These are phyloP conservation scores for Rhagonycha fulva DNA, from an alignment of 2,888 invertebrate species.

Conservation along the genomic window DNA sequence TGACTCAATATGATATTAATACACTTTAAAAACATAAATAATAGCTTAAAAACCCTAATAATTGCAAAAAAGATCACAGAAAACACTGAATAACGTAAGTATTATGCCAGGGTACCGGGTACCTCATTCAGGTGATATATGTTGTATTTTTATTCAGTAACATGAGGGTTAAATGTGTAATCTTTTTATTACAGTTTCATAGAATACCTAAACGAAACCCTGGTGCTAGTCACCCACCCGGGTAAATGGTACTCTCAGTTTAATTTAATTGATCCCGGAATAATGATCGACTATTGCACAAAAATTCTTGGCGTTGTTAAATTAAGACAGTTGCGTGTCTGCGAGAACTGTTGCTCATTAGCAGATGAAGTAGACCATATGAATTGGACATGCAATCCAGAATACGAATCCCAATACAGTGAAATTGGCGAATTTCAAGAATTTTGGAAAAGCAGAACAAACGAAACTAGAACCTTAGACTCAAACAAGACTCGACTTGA, in stretches of 20 bases:
- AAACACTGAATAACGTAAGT: too few species aligned
- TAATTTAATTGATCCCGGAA: slow-evolving; percentile 29
- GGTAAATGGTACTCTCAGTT: slow-evolving; percentile 33
- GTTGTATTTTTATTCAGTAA: too few species aligned
- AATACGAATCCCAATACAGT: slow-evolving; percentile 9
- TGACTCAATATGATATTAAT: too few species aligned
- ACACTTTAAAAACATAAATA: too few species aligned
- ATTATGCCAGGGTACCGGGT: too few species aligned
- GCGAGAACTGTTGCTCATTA: slow-evolving; percentile 18
- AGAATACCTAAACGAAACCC: slow-evolving; percentile 24
- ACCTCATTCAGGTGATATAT: too few species aligned
- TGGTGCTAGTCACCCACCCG: slow-evolving; percentile 23
- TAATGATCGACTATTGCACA: slow-evolving; percentile 33
- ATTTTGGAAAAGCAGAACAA: slow-evolving; percentile 14
- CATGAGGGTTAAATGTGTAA: neutral
- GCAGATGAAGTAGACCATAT: neutral
- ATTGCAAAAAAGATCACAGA: too few species aligned
- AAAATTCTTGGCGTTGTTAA: slow-evolving; percentile 36
- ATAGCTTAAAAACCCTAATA: too few species aligned
- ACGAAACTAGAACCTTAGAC: neutral
- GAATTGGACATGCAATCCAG: slow-evolving; percentile 28
- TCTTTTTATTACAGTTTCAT: slow-evolving; percentile 23
- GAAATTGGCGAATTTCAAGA: slow-evolving; percentile 2
- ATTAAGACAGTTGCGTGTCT: slow-evolving; percentile 33
- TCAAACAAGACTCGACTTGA: too few species aligned